Base-by-base conservation (phyloP, 1,140 invertebrate species). In the Argopecten irradians region DNA sequence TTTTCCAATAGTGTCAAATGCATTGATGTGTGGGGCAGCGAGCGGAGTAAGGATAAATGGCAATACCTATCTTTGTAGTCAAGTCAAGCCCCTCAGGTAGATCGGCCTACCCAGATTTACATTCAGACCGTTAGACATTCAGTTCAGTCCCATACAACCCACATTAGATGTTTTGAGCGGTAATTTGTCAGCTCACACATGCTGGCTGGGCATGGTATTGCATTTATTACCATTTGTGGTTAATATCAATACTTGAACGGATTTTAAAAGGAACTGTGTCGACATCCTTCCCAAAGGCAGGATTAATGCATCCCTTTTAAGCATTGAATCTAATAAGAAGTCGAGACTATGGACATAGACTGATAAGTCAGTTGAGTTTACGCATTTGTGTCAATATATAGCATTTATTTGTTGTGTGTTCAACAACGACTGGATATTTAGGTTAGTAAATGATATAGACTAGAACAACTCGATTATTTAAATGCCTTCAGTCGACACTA, bases 1-100 rank as follows among this genome's bases (percentile, higher is more conserved):
- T 71, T 28, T 28, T 71, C 22, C 55, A 71, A 71, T 71, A 71
- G 55, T 71, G 55, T 71, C 55, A 28, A 71, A 71, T 71, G 5
- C 55, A 71, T 71, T 71, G 55, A n/a, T 71, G 55, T 71, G 55
- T 22, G 43, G 43, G 55, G 55, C n/a, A 71, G 7, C 28, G 55
- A 28, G 55, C 55, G 22, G 22, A 3, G 19, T 71, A 46, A 46
- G 13, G 43, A 2, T 46, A 46, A 46, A 46, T 46, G 19, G 43
- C 22, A 71, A 71, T 71, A 71, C 55, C 55, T 71, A 28, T n/a
- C 55, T 71, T 71, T 71, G 55, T 71, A 71, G n/a, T 71, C 55
- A 22, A 8, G 55, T 71, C 55, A 28, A 28, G n/a, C 55, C 22
- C 28, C 22, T 71, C 55, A 71, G 55, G 55, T 71, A 71, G n/a